Percentiles rank a stretch among this genome's conserved stretches.
Evolutionary conservation across 2,113 vertebrate genomes (phyloP).

Genomic region (Brachirus orientalis): DNA sequence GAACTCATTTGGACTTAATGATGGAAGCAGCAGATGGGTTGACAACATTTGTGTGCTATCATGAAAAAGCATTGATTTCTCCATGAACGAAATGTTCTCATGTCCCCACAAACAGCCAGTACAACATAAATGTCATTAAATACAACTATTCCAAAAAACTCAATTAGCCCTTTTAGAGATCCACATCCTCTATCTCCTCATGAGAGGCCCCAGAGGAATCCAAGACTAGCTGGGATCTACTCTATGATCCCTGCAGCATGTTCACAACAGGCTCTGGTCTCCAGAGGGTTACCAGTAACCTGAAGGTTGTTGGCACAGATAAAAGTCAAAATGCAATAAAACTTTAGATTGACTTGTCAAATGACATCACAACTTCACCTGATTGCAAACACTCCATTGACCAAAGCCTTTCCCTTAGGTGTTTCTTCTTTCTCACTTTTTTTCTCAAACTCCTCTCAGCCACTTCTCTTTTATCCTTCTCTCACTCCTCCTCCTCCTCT

Average conservation of each 20-base stretch:
- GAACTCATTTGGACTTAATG: too few species aligned
- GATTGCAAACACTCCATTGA: neutral
- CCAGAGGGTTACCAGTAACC: constrained; percentile 4
- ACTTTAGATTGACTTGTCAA: constrained; percentile 10
- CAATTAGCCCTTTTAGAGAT: neutral
- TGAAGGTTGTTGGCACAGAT: neutral
- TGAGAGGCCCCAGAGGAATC: constrained; percentile 16
- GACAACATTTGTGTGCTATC: too few species aligned
- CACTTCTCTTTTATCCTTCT: constrained; percentile 6
- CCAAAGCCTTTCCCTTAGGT: constrained; percentile 6
- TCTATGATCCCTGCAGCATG: constrained; percentile 40
- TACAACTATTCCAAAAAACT: too few species aligned
- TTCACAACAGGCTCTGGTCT: constrained; percentile 12
- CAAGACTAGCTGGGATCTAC: constrained; percentile 5
- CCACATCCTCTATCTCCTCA: constrained; percentile 5
- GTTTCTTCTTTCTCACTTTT: neutral
- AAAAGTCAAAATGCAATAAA: constrained; percentile 16
- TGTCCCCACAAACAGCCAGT: too few species aligned
- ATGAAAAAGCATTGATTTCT: too few species aligned
- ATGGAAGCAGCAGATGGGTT: too few species aligned
- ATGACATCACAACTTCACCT: neutral
- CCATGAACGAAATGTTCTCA: too few species aligned
- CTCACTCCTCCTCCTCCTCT: neutral
- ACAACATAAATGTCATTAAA: too few species aligned
- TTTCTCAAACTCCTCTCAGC: neutral